Conservation (phyloP, 2,797 vertebrate species). For the Dromococcyx pavoninus region DNA sequence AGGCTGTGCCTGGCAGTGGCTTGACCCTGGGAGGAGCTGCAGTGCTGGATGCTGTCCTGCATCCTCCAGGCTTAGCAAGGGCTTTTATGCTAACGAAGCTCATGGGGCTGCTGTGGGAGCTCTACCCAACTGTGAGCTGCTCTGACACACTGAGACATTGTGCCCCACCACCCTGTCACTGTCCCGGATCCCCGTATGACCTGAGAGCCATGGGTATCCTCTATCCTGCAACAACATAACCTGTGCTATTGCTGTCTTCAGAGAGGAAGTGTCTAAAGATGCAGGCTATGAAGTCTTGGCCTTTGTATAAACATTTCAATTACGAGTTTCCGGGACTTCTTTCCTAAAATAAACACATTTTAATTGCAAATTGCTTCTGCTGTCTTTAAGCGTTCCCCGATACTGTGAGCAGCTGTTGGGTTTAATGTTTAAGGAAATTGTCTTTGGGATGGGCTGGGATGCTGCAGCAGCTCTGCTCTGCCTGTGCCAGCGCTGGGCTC, state of each 20-base stretch:
- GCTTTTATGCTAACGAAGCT: background rate
- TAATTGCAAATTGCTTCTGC: constrained; percentile 62
- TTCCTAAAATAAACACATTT: constrained; percentile 55
- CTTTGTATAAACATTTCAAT: constrained; percentile 40
- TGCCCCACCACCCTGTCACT: background rate
- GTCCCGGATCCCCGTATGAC: rapidly evolving
- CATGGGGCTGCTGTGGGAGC: rapidly evolving
- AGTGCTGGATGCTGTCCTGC: background rate
- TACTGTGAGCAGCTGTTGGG: constrained; percentile 37
- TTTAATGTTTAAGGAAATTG: constrained; percentile 25
- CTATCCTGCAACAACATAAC: background rate
- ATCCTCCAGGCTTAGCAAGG: rapidly evolving
- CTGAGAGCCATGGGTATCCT: background rate
- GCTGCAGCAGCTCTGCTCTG: background rate
- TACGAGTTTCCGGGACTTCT: constrained; percentile 27
- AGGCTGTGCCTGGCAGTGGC: background rate
- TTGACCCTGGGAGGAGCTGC: background rate
- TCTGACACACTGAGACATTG: rapidly evolving
- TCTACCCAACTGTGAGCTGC: background rate
- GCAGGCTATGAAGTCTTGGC: background rate
- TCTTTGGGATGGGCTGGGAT: background rate
- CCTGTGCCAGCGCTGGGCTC: rapidly evolving
- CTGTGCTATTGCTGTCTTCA: background rate
- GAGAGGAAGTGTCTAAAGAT: background rate
- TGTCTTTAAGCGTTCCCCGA: constrained; percentile 8